Percentiles rank a stretch among this genome's conserved stretches.
These are phyloP conservation scores for Dendrolimus punctatus DNA, from an alignment of 1,140 invertebrate genomes.

Conservation along the genomic window DNA sequence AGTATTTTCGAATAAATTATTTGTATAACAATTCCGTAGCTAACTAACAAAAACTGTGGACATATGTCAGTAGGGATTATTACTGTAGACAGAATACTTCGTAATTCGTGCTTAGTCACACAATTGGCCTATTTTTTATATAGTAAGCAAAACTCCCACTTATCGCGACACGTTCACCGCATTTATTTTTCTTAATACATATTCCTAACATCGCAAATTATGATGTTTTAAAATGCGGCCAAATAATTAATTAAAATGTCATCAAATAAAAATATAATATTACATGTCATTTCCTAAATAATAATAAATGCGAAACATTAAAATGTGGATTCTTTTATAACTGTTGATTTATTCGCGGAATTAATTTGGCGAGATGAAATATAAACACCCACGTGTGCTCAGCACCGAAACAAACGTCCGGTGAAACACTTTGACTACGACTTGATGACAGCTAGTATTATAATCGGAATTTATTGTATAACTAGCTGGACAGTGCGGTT, in stretches of 20 bases:
- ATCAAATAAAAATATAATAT: constrained; percentile 8
- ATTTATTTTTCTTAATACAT: too few relatives aligned
- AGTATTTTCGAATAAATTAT: too few relatives aligned
- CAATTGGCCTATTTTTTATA: too few relatives aligned
- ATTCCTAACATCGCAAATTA: neutral
- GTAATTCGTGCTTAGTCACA: too few relatives aligned
- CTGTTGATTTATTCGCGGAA: constrained; percentile 26
- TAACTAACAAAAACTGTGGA: too few relatives aligned
- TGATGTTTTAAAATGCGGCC: neutral
- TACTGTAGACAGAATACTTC: too few relatives aligned
- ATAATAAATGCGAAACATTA: too few relatives aligned
- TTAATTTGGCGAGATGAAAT: constrained; percentile 31
- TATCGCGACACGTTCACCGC: too few relatives aligned
- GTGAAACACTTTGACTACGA: constrained; percentile 8
- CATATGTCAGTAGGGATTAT: too few relatives aligned
- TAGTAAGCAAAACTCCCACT: too few relatives aligned
- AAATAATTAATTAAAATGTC: neutral
- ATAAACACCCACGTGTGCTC: constrained; percentile 19
- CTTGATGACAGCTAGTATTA: neutral
- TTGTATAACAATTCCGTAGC: too few relatives aligned
- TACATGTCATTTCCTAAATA: constrained; percentile 11
- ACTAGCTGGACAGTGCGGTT: constrained; percentile 4
- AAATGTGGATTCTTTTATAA: constrained; percentile 10
- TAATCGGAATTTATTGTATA: neutral
- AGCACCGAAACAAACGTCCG: constrained; percentile 4